These are phyloP conservation scores for Cylas formicarius DNA, from an alignment of 1,140 invertebrate genomes.

Conservation along the genomic window DNA sequence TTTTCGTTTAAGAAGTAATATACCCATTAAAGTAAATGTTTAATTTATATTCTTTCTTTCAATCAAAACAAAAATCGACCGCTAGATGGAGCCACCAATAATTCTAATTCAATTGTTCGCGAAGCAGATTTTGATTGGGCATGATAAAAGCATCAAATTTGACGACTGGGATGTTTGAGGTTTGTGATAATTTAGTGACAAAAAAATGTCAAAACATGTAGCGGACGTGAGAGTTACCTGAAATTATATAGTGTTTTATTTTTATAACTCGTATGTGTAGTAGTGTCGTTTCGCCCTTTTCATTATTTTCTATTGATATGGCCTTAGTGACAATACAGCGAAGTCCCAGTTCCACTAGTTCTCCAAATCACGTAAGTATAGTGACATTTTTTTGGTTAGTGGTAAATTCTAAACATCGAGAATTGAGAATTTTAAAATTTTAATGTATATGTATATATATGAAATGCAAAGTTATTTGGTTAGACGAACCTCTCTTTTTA, in stretches of 20 bases:
- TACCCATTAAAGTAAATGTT: too few species aligned
- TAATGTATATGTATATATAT: neutral
- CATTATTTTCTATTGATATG: constrained; percentile 41
- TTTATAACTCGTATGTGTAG: constrained; percentile 10
- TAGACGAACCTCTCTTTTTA: neutral
- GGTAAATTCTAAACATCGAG: neutral
- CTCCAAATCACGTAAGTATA: constrained; percentile 44
- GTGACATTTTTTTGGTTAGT: neutral
- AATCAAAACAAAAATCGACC: too few species aligned
- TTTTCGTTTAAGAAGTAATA: too few species aligned
- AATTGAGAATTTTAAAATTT: neutral
- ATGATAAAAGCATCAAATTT: constrained; percentile 21
- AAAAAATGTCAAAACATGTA: constrained; percentile 23
- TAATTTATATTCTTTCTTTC: too few species aligned
- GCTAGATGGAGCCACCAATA: too few species aligned
- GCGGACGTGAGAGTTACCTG: constrained; percentile 18
- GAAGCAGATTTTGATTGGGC: constrained; percentile 21
- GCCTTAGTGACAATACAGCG: constrained; percentile 64
- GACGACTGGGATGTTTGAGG: constrained; percentile 23
- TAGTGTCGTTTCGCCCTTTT: constrained; percentile 13
- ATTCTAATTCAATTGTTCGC: too few species aligned
- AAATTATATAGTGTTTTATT: constrained; percentile 20
- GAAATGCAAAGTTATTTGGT: neutral
- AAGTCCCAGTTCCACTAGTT: constrained; percentile 60
- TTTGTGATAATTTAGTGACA: constrained; percentile 18